Evolutionary conservation across 2,888 invertebrate genomes (phyloP).

Genomic region (Phengaris alcon): DNA sequence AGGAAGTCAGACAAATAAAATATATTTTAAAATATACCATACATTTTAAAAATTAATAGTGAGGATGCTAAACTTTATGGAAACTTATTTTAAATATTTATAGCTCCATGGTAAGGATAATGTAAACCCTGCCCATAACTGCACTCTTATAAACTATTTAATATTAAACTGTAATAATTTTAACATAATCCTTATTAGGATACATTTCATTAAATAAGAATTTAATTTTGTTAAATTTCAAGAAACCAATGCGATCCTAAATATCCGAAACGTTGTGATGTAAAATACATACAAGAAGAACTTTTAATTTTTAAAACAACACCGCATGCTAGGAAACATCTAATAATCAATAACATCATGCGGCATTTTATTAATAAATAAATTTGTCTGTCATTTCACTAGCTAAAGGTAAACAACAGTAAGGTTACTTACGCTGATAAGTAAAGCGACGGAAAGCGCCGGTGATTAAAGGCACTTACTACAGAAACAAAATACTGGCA

Average conservation of each 20-base stretch:
- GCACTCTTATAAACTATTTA: not conserved
- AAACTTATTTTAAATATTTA: not conserved
- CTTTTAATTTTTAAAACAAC: conserved; percentile 45
- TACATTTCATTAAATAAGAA: not conserved
- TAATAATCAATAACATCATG: conserved; percentile 65
- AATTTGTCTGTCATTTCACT: conserved; percentile 44
- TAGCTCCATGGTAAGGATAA: not conserved
- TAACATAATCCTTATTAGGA: no score
- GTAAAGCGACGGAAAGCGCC: conserved; percentile 46
- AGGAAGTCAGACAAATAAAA: conserved; percentile 41
- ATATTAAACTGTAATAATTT: not conserved
- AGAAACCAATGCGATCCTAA: not conserved
- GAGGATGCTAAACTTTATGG: not conserved
- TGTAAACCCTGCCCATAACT: not conserved
- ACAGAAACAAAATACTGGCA: conserved; percentile 62
- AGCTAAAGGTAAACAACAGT: conserved; percentile 36
- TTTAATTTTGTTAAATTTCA: not conserved
- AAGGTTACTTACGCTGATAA: conserved; percentile 55
- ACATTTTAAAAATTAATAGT: conserved; percentile 31
- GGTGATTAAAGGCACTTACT: conserved; percentile 50
- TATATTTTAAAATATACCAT: conserved; percentile 28
- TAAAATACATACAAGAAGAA: conserved; percentile 38
- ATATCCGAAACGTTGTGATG: not conserved
- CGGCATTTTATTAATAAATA: conserved; percentile 51
- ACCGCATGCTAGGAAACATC: conserved; percentile 51